A percentile compares a stretch with the other conserved stretches of the same genome.
Evolutionary conservation across 2,888 invertebrate species (phyloP).

Genomic region (Philereme vetulata): DNA sequence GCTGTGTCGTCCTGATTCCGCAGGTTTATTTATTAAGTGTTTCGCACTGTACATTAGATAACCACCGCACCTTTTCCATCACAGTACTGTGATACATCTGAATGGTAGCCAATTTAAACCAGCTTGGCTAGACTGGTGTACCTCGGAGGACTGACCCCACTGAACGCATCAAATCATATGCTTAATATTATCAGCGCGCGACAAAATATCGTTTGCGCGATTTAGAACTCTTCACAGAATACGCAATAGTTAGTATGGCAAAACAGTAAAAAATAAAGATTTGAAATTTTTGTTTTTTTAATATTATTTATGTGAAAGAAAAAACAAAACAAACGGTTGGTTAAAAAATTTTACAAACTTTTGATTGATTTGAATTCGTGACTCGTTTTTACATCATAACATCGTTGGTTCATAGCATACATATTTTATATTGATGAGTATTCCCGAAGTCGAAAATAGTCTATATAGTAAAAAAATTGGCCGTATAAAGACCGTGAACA

Average conservation of each 20-base stretch:
- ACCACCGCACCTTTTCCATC: background rate
- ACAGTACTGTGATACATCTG: conserved; percentile 1
- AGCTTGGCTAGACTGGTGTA: conserved; percentile 12
- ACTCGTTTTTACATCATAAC: no score
- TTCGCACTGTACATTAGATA: no score
- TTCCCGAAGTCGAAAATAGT: no score
- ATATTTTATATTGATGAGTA: no score
- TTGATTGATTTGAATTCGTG: no score
- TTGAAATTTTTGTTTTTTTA: background rate
- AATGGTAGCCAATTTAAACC: conserved; percentile 13
- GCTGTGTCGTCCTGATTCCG: conserved; percentile 2
- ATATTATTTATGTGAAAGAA: background rate
- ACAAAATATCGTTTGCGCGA: conserved; percentile 11
- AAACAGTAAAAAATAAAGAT: background rate
- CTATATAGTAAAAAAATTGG: no score
- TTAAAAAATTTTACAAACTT: no score
- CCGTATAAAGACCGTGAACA: no score
- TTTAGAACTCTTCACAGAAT: conserved; percentile 1
- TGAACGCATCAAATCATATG: background rate
- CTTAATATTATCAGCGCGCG: background rate
- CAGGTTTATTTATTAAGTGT: background rate
- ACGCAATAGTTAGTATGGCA: background rate
- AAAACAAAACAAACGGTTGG: no score
- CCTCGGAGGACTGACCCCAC: conserved; percentile 16
- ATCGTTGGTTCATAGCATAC: no score